Conservation (phyloP, 2,888 invertebrate genomes). For the Linyphia triangularis region DNA sequence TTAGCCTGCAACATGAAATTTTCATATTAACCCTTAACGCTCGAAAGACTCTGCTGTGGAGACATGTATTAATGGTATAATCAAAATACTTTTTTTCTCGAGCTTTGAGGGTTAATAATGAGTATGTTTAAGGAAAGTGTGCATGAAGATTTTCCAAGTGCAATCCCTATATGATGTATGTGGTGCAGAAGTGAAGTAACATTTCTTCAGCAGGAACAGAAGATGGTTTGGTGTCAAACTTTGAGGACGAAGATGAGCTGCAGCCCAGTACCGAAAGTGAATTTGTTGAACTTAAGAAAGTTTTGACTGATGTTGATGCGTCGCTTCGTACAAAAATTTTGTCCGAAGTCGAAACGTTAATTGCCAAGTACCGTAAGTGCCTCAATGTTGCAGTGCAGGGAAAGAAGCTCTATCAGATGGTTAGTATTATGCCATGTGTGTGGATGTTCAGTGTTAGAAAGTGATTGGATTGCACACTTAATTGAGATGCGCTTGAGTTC, state of each 20-base stretch:
- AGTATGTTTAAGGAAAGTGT: constrained; percentile 29
- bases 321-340: constrained; percentile 69
- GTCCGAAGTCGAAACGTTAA: constrained; percentile 69
- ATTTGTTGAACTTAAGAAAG: constrained; percentile 63
- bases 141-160: constrained; percentile 44
- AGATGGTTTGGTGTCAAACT: constrained; percentile 64
- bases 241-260: constrained; percentile 68
- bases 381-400: constrained; percentile 69
- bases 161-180: too few relatives aligned
- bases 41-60: constrained; percentile 6
- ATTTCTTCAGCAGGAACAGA: constrained; percentile 73
- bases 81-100: too few relatives aligned
- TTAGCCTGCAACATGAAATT: background rate
- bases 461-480: background rate
- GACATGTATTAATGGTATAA: too few relatives aligned
- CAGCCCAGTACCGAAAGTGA: constrained; percentile 54
- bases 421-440: constrained; percentile 43
- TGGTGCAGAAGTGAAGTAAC: constrained; percentile 60
- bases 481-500: constrained; percentile 24
- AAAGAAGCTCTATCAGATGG: constrained; percentile 72
- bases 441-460: background rate
- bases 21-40: background rate
- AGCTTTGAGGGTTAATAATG: too few relatives aligned
- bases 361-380: constrained; percentile 75
- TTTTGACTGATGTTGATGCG: constrained; percentile 66